Percentiles rank a stretch among this genome's conserved stretches.
Evolutionary conservation across 2,113 vertebrate genomes (phyloP).

Genomic region (Protobothrops mucrosquamatus): DNA sequence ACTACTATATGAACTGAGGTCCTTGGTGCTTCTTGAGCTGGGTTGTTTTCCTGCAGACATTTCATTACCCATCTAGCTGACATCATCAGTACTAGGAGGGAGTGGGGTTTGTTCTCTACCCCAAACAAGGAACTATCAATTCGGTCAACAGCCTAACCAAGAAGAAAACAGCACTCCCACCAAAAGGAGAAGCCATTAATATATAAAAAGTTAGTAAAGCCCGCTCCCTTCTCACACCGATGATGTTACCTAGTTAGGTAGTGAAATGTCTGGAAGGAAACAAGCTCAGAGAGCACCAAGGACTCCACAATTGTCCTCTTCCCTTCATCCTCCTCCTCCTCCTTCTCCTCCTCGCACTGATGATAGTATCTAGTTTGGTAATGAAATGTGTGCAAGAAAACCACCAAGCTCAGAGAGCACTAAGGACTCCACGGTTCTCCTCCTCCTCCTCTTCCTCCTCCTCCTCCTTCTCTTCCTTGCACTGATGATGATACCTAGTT

Average conservation of each 20-base stretch:
- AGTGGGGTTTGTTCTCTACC: not conserved
- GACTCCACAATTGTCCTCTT: not conserved
- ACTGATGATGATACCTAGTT: not conserved
- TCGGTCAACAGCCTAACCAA: not conserved
- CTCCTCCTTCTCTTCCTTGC: too few species aligned
- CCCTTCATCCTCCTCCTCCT: too few species aligned
- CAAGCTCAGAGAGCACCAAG: not conserved
- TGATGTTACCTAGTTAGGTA: not conserved
- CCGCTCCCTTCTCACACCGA: not conserved
- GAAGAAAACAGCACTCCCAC: too few species aligned
- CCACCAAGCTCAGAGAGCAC: too few species aligned
- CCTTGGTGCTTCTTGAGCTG: not conserved
- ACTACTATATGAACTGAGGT: not conserved
- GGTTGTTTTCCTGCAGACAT: not conserved
- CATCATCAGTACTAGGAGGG: not conserved
- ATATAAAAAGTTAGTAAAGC: not conserved
- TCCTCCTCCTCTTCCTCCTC: too few species aligned
- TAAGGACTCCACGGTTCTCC: too few species aligned
- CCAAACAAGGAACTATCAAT: not conserved
- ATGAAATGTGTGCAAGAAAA: too few species aligned
- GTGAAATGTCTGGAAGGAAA: not conserved
- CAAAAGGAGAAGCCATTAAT: not conserved
- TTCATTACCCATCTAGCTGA: not conserved
- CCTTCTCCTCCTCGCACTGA: too few species aligned
- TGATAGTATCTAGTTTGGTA: too few species aligned